Percentiles rank a stretch among this genome's conserved stretches.
These are phyloP conservation scores for Petrolisthes cinctipes DNA, from an alignment of 2,888 invertebrate species.

Conservation along the genomic window DNA sequence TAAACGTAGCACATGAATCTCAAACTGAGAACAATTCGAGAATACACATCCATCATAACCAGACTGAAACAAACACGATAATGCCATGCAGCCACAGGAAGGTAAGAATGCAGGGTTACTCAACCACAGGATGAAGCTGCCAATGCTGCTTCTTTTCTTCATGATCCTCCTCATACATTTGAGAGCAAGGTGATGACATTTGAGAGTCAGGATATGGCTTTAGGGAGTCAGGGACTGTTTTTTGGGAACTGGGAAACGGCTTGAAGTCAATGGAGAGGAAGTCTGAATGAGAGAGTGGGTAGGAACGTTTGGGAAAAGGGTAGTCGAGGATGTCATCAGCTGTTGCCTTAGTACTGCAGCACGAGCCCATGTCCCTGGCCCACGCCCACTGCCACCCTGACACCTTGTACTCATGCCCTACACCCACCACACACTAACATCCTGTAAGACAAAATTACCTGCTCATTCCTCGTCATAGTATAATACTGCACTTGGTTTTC, in stretches of 20 bases:
- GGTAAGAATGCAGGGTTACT: conserved; percentile 21
- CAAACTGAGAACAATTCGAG: too few species aligned
- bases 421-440: neutral
- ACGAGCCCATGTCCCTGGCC: conserved; percentile 45
- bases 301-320: conserved; percentile 39
- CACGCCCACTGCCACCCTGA: conserved; percentile 10
- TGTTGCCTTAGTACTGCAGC: conserved; percentile 42
- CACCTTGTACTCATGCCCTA: conserved; percentile 20
- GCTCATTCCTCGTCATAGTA: too few species aligned
- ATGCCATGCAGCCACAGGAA: conserved; percentile 6
- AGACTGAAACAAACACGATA: conserved; percentile 10
- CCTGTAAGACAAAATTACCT: neutral
- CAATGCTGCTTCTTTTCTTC: neutral
- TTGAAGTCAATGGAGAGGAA: conserved; percentile 53
- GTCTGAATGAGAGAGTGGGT: conserved; percentile 40
- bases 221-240: neutral
- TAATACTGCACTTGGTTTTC: too few species aligned
- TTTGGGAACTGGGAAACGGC: neutral
- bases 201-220: conserved; percentile 5
- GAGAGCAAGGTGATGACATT: neutral
- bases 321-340: conserved; percentile 26
- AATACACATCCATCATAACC: too few species aligned
- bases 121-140: conserved; percentile 23
- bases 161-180: neutral
- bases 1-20: too few species aligned